Percentiles rank a stretch among this genome's conserved stretches.
Evolutionary conservation across 23 tunicate species (phyloP).

Genomic region (Diplosoma virens): DNA sequence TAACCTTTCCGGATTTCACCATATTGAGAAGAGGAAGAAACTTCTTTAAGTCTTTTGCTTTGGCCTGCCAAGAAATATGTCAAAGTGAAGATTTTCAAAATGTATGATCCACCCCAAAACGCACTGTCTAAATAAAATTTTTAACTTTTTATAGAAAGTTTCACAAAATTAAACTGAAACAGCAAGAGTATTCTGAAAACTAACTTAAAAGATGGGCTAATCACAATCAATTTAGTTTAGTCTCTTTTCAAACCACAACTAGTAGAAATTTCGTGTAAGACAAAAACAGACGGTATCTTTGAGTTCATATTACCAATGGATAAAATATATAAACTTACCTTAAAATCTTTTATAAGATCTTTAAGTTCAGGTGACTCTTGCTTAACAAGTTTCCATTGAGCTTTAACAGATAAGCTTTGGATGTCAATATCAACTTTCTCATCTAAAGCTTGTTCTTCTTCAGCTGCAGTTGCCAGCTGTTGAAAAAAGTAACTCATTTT

Average conservation of each 20-base stretch:
- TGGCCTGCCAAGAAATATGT: too few species aligned
- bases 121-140: too few species aligned
- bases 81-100: too few species aligned
- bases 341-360: slow-evolving; percentile 62
- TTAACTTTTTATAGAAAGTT: too few species aligned
- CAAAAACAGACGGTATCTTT: background rate
- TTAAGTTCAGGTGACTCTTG: slow-evolving; percentile 77
- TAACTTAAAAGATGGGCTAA: too few species aligned
- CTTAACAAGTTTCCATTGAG: slow-evolving; percentile 75
- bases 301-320: background rate
- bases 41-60: slow-evolving; percentile 38
- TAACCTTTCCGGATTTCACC: slow-evolving; percentile 26
- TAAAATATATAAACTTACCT: slow-evolving; percentile 27
- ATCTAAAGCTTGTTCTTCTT: slow-evolving; percentile 3
- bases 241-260: too few species aligned
- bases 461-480: background rate
- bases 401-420: slow-evolving; percentile 50
- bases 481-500: too few species aligned
- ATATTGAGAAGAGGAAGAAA: slow-evolving; percentile 50
- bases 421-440: slow-evolving; percentile 54
- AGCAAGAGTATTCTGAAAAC: too few species aligned
- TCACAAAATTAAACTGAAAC: too few species aligned
- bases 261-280: too few species aligned
- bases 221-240: too few species aligned
- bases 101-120: too few species aligned